These are phyloP conservation scores for Ischnus inquisitorius DNA, from an alignment of 2,888 invertebrate species.

Conservation along the genomic window DNA sequence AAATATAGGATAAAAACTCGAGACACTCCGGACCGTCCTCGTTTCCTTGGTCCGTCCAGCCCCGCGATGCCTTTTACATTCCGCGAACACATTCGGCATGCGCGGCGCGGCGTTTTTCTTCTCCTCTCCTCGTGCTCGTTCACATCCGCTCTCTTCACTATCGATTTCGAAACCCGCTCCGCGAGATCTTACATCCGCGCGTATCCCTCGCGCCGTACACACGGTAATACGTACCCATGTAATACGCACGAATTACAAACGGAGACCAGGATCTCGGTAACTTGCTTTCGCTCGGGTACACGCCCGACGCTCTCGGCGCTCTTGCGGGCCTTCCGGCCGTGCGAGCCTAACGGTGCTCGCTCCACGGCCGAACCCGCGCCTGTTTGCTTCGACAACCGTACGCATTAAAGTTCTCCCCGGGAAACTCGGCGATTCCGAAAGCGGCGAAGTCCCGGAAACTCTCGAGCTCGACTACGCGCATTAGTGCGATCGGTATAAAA, in stretches of 20 bases:
- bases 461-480: not conserved
- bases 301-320: constrained; percentile 12
- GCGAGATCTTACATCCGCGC: constrained; percentile 52
- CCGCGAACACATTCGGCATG: not conserved
- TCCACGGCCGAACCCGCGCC: constrained; percentile 28
- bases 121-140: constrained; percentile 22
- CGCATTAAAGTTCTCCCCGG: not conserved
- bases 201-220: constrained; percentile 13
- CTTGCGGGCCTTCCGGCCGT: constrained; percentile 70
- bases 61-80: constrained; percentile 29
- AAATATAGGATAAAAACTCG: constrained; percentile 34
- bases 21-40: constrained; percentile 49
- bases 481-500: not conserved
- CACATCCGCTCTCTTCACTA: constrained; percentile 73
- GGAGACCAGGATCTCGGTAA: constrained; percentile 23
- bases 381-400: not conserved
- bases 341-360: constrained; percentile 76
- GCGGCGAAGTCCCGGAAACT: constrained; percentile 73
- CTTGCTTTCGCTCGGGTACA: constrained; percentile 74
- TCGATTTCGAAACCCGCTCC: constrained; percentile 76
- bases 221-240: not conserved
- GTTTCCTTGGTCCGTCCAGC: constrained; percentile 55
- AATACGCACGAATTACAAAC: not conserved
- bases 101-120: not conserved
- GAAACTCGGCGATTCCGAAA: constrained; percentile 22